Conservation (phyloP, 2,888 invertebrate species). For the Drosophila paranaensis region DNA sequence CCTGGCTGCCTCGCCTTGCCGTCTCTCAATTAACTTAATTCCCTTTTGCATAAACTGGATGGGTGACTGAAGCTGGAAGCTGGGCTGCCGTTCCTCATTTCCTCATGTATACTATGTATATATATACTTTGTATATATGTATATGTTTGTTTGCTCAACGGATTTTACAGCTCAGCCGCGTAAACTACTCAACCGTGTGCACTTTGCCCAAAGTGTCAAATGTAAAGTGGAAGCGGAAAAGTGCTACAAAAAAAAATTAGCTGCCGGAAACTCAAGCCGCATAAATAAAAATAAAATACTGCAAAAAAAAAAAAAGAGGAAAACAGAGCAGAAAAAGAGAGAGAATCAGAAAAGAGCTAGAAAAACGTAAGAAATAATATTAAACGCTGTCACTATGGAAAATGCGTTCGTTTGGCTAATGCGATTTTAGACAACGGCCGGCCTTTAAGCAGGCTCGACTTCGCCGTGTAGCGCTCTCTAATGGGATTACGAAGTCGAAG, state of each 20-base stretch:
- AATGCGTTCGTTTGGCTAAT: slow-evolving; percentile 48
- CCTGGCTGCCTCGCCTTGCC: slow-evolving; percentile 7
- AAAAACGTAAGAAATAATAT: slow-evolving; percentile 14
- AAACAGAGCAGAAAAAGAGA: background rate
- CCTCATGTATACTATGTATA: slow-evolving; percentile 54
- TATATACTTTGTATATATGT: background rate
- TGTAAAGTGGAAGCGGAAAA: slow-evolving; percentile 37
- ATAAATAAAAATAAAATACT: slow-evolving; percentile 6
- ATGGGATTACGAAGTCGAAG: slow-evolving; percentile 47
- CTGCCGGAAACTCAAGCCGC: slow-evolving; percentile 28
- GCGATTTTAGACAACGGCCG: slow-evolving; percentile 48
- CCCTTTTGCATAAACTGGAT: slow-evolving; percentile 61
- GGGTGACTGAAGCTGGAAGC: slow-evolving; percentile 4
- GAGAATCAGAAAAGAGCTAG: background rate
- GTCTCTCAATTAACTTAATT: slow-evolving; percentile 74
- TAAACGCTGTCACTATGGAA: slow-evolving; percentile 43
- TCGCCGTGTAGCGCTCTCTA: slow-evolving; percentile 40
- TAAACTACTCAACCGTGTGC: slow-evolving; percentile 70
- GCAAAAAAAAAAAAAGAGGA: background rate
- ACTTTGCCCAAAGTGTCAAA: slow-evolving; percentile 67
- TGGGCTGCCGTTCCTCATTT: slow-evolving; percentile 46
- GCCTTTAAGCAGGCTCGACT: slow-evolving; percentile 32
- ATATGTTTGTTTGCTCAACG: slow-evolving; percentile 33
- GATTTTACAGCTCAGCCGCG: slow-evolving; percentile 58
- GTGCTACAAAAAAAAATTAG: slow-evolving; percentile 33